Percentiles rank a stretch among this genome's conserved stretches.
These are phyloP conservation scores for Charaxes varanes DNA, from an alignment of 1,140 invertebrate species.

Conservation along the genomic window DNA sequence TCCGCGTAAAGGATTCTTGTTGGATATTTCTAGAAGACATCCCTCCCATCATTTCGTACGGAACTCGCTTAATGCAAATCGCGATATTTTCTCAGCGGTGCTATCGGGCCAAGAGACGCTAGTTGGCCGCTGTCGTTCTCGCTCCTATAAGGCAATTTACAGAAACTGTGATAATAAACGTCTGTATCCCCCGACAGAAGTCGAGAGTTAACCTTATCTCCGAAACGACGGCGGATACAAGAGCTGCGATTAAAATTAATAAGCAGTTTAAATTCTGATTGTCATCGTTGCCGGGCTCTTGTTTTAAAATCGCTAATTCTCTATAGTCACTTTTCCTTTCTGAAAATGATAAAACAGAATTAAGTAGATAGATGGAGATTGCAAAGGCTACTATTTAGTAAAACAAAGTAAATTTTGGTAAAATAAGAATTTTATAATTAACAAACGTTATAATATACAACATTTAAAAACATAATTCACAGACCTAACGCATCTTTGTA, in stretches of 20 bases:
- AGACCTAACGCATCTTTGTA: no score
- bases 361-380: no score
- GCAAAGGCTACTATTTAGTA: no score
- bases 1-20: constrained; percentile 9
- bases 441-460: no score
- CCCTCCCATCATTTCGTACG: constrained; percentile 12
- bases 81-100: constrained; percentile 20
- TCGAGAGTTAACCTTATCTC: constrained; percentile 29
- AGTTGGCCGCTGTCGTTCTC: constrained; percentile 15
- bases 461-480: no score
- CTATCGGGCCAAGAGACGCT: constrained; percentile 10
- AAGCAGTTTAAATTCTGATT: constrained; percentile 39
- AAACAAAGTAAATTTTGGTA: no score
- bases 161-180: constrained; percentile 24
- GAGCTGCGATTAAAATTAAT: constrained; percentile 54
- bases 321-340: no score
- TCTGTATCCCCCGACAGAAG: constrained; percentile 10
- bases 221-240: constrained; percentile 27
- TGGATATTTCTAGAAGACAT: constrained; percentile 13
- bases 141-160: constrained; percentile 18
- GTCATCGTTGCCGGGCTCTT: no score
- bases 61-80: constrained; percentile 55
- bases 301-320: no score
- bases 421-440: no score
- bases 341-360: no score